phyloP scores from a whole-genome alignment of 1,140 invertebrate species.

The Dreissena rostriformis region DNA sequence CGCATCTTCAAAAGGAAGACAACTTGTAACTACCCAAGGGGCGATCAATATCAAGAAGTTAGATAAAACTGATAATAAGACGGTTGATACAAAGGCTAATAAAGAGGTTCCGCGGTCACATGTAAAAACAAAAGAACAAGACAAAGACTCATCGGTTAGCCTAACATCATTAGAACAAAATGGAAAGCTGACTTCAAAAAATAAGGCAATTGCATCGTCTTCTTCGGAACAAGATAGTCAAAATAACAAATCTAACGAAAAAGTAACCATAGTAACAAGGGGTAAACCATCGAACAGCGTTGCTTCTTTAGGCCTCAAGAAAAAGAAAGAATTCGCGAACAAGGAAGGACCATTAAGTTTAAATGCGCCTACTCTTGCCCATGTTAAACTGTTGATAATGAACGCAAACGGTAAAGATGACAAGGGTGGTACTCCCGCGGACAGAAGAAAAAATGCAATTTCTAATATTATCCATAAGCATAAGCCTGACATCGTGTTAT shows the following conservation, averaged over 20 bases:
- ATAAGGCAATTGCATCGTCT: background rate
- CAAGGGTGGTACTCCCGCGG: slow-evolving; percentile 6
- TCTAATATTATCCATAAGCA: no score
- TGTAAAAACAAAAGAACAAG: no score
- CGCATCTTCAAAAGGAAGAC: slow-evolving; percentile 3
- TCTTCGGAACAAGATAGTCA: background rate
- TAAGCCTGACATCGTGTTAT: no score
- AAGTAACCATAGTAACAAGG: background rate
- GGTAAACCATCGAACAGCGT: background rate
- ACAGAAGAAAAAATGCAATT: slow-evolving; percentile 22
- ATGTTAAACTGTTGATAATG: slow-evolving; percentile 35
- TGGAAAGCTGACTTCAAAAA: slow-evolving; percentile 1
- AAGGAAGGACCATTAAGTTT: background rate
- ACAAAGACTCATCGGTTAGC: no score
- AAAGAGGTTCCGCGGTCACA: no score
- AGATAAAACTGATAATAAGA: no score
- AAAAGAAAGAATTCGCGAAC: slow-evolving; percentile 9
- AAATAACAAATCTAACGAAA: background rate
- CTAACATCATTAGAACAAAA: no score
- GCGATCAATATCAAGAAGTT: no score
- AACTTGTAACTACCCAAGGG: no score
- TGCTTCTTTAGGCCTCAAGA: background rate
- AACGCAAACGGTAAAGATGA: slow-evolving; percentile 31
- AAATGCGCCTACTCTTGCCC: background rate
- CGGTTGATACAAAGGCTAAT: no score